Conservation (phyloP, 2,888 invertebrate species). For the Chironomus tentans region DNA sequence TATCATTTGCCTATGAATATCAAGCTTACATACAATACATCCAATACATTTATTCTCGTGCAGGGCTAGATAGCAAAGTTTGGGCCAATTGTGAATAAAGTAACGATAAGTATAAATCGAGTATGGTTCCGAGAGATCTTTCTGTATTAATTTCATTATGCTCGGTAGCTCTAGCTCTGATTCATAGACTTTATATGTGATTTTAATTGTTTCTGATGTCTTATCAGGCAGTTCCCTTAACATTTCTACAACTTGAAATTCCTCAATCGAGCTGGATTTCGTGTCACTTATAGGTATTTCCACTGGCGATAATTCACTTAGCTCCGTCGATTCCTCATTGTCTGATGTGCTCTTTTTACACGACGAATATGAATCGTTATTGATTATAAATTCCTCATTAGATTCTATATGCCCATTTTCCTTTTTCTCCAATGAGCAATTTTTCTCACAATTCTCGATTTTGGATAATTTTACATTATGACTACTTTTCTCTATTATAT, state of each 20-base stretch:
- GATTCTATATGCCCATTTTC: neutral
- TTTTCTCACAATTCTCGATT: neutral
- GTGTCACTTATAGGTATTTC: neutral
- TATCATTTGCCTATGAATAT: conserved; percentile 80
- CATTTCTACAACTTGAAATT: neutral
- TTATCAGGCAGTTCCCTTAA: neutral
- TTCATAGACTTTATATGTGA: conserved; percentile 65
- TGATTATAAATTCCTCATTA: neutral
- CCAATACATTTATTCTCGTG: conserved; percentile 83
- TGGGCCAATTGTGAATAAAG: conserved; percentile 99
- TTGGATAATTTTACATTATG: neutral
- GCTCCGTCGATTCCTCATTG: neutral
- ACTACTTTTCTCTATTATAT: conserved; percentile 2
- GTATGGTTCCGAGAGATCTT: conserved; percentile 98
- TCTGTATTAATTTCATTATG: conserved; percentile 97
- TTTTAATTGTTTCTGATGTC: neutral
- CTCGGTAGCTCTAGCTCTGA: conserved; percentile 97
- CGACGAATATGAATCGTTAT: neutral
- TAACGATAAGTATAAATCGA: conserved; percentile 99
- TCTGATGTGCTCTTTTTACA: neutral
- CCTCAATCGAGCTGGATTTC: neutral
- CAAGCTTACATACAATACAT: conserved; percentile 97
- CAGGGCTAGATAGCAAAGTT: conserved; percentile 93
- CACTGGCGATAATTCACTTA: neutral
- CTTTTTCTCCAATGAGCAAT: neutral